Percentiles rank a stretch among this genome's conserved stretches.
These are phyloP conservation scores for Synergus umbraculus DNA, from an alignment of 2,888 invertebrate species.

Conservation along the genomic window DNA sequence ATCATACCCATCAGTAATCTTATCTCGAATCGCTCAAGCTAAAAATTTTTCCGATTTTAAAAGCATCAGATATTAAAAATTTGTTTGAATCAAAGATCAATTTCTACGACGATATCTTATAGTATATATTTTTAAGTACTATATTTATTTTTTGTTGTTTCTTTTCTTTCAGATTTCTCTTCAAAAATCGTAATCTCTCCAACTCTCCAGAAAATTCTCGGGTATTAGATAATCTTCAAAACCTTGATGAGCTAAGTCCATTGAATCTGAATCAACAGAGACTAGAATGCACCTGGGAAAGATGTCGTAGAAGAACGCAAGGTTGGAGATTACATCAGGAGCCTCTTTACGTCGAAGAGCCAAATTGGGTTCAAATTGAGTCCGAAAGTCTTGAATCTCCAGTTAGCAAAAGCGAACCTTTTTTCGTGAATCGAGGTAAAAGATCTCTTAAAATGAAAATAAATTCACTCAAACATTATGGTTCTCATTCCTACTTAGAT, in stretches of 20 bases:
- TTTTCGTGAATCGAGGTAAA: slow-evolving; percentile 65
- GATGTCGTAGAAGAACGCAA: slow-evolving; percentile 48
- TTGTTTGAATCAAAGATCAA: too few species aligned
- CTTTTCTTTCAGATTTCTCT: background rate
- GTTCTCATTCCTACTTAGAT: background rate
- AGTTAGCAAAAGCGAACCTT: slow-evolving; percentile 58
- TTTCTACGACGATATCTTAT: too few species aligned
- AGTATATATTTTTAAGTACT: background rate
- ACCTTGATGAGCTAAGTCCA: background rate
- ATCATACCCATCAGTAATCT: background rate
- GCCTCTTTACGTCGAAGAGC: slow-evolving; percentile 65
- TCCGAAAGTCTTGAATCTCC: slow-evolving; percentile 1
- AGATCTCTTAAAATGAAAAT: slow-evolving; percentile 38
- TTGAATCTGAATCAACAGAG: background rate
- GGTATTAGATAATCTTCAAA: background rate
- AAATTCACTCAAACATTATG: background rate
- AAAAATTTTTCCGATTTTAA: too few species aligned
- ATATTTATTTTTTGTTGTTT: background rate
- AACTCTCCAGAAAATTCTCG: background rate
- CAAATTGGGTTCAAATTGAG: slow-evolving; percentile 59
- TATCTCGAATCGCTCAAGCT: too few species aligned
- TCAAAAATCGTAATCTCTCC: background rate
- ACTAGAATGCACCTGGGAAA: slow-evolving; percentile 28
- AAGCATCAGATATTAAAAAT: too few species aligned
- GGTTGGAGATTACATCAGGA: slow-evolving; percentile 53